phyloP scores from a whole-genome alignment of 2,113 vertebrate species.

The Ictidomys tridecemlineatus region DNA sequence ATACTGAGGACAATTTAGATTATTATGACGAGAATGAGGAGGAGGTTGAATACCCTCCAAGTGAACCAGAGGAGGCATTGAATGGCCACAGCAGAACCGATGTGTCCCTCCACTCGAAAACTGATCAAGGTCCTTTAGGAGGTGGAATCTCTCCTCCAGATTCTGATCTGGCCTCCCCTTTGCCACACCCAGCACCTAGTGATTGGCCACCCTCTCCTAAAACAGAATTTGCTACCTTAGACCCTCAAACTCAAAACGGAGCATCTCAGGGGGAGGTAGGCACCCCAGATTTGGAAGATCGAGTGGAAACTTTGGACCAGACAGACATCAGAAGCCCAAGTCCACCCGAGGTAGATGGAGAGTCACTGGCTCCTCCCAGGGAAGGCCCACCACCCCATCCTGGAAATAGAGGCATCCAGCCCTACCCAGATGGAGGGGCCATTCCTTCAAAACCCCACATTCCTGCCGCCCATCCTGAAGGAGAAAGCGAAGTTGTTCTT shows the following conservation, averaged over 20 bases:
- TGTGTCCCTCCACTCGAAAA: not conserved
- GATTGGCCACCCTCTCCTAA: not conserved
- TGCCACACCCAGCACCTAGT: not conserved
- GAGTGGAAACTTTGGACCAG: not conserved
- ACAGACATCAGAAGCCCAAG: rapidly evolving
- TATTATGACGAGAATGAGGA: constrained; percentile 84
- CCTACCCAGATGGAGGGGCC: not conserved
- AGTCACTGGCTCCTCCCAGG: not conserved
- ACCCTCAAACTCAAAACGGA: not conserved
- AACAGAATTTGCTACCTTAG: not conserved
- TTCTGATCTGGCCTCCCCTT: constrained; percentile 40
- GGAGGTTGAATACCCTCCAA: constrained; percentile 82
- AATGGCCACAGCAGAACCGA: not conserved
- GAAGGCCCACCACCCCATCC: not conserved
- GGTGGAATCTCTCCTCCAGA: constrained; percentile 26
- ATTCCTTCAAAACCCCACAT: constrained; percentile 69
- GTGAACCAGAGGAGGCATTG: not conserved
- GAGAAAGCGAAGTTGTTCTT: not conserved
- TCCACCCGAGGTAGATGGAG: not conserved
- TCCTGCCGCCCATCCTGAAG: not conserved
- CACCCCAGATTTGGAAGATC: not conserved
- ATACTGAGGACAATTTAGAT: constrained; percentile 64
- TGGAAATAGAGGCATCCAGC: not conserved
- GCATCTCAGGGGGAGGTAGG: not conserved
- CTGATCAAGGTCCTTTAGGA: not conserved